Evolutionary conservation across 1,140 invertebrate genomes (phyloP).

Genomic region (Pseudomyrmex sp.): DNA sequence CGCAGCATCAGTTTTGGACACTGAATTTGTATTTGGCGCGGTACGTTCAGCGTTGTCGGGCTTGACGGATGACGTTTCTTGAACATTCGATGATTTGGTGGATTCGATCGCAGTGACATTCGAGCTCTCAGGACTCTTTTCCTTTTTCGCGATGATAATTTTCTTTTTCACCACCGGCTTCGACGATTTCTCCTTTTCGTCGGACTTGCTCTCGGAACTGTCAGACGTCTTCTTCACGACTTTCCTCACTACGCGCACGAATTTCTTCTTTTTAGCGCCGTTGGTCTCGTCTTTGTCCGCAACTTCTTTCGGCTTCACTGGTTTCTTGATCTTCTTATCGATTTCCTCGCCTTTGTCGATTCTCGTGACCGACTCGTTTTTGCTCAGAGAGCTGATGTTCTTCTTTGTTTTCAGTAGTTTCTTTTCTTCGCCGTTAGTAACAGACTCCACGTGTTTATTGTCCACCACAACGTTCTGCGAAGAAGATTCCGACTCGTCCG

Average conservation of each 20-base stretch:
- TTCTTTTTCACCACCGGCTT: slow-evolving; percentile 67
- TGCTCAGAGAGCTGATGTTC: slow-evolving; percentile 48
- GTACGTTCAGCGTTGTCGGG: neutral
- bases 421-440: slow-evolving; percentile 70
- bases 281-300: slow-evolving; percentile 72
- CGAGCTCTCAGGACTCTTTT: slow-evolving; percentile 56
- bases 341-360: slow-evolving; percentile 66
- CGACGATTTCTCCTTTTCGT: slow-evolving; percentile 68
- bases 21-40: neutral
- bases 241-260: slow-evolving; percentile 79
- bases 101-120: neutral
- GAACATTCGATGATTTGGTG: neutral
- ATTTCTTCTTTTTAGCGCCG: slow-evolving; percentile 79
- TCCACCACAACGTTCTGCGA: slow-evolving; percentile 33
- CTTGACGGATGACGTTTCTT: neutral
- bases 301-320: slow-evolving; percentile 69
- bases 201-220: slow-evolving; percentile 71
- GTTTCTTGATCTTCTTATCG: slow-evolving; percentile 75
- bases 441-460: slow-evolving; percentile 44
- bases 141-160: slow-evolving; percentile 61
- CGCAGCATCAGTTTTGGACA: neutral
- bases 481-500: slow-evolving; percentile 25
- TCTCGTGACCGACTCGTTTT: slow-evolving; percentile 65
- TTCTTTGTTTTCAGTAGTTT: slow-evolving; percentile 67
- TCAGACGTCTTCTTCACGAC: slow-evolving; percentile 79